Percentiles rank a stretch among this genome's conserved stretches.
phyloP scores from a whole-genome alignment of 92 coral and sea anemone species.

The Parazoanthus darwini region DNA sequence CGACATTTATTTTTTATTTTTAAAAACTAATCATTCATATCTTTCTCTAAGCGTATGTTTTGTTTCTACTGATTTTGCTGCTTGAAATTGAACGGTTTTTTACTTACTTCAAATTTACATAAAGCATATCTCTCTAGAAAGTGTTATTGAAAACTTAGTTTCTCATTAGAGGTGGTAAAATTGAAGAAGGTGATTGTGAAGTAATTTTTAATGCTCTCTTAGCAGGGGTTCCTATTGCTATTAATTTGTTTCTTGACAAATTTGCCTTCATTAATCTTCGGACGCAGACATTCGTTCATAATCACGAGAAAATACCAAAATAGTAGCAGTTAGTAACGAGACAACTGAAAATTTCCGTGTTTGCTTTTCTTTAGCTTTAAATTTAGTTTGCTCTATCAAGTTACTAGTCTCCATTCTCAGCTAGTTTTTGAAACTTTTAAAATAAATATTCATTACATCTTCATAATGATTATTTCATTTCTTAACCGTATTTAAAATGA shows the following conservation, averaged over 20 bases:
- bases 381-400: not conserved
- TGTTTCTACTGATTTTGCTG: not conserved
- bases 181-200: not conserved
- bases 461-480: not conserved
- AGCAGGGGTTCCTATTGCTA: conserved; percentile 18
- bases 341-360: not conserved
- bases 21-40: too few relatives aligned
- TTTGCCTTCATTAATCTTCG: not conserved
- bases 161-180: not conserved
- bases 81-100: not conserved
- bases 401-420: not conserved
- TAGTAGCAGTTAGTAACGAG: not conserved
- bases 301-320: not conserved
- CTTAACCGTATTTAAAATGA: not conserved
- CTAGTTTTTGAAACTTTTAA: not conserved
- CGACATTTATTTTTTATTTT: too few relatives aligned
- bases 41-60: not conserved
- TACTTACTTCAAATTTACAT: not conserved
- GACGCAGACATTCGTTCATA: not conserved
- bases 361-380: not conserved
- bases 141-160: not conserved
- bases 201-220: not conserved
- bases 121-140: not conserved
- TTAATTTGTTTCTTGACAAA: not conserved
- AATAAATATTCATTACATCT: not conserved